Evolutionary conservation across 2,797 vertebrate genomes (phyloP).

Genomic region (Tauraco hartlaubi): DNA sequence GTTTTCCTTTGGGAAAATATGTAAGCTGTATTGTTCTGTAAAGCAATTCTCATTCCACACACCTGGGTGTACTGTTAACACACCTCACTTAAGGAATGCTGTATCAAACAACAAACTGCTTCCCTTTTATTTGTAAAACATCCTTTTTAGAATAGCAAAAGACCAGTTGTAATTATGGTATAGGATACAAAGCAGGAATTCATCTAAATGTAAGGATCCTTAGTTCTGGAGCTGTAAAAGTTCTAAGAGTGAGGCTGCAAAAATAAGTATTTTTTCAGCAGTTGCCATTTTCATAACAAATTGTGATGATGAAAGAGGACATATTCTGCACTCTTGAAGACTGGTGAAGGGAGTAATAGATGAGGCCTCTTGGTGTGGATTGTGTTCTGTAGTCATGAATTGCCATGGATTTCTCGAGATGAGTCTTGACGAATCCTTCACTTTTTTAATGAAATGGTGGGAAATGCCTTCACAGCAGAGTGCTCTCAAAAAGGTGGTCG

Average conservation of each 20-base stretch:
- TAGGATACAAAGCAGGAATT: not conserved
- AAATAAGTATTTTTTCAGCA: not conserved
- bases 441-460: not conserved
- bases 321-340: fast-evolving
- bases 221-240: not conserved
- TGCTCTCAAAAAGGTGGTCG: not conserved
- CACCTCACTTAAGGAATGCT: not conserved
- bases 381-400: not conserved
- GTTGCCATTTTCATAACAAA: too few relatives aligned
- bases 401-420: not conserved
- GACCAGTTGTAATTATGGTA: not conserved
- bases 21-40: not conserved
- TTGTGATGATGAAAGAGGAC: not conserved
- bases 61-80: not conserved
- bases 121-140: not conserved
- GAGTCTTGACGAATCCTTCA: not conserved
- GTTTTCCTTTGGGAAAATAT: not conserved
- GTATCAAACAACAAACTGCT: not conserved
- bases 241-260: not conserved
- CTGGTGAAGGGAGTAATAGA: not conserved
- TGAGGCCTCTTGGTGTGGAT: not conserved
- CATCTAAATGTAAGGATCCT: not conserved
- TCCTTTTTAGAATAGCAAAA: not conserved
- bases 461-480: not conserved
- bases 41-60: not conserved